phyloP scores from a whole-genome alignment of 2,888 invertebrate species.

The Empis livida region DNA sequence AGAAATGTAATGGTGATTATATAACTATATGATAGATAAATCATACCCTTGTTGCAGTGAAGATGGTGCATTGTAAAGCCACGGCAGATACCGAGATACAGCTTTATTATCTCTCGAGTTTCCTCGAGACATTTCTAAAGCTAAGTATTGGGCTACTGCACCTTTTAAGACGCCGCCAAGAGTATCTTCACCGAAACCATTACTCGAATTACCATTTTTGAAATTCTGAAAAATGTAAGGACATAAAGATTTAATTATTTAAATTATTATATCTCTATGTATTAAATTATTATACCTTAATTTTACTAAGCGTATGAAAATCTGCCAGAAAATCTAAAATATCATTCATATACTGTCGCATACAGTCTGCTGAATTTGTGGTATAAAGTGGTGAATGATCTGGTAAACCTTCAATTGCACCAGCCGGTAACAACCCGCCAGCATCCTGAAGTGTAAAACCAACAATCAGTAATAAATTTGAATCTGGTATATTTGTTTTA shows the following conservation, averaged over 20 bases:
- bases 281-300: conserved; percentile 69
- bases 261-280: background rate
- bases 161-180: conserved; percentile 93
- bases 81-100: conserved; percentile 71
- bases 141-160: conserved; percentile 84
- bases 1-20: conserved; percentile 12
- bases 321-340: conserved; percentile 91
- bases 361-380: conserved; percentile 87
- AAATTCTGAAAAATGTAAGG: background rate
- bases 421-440: conserved; percentile 77
- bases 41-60: conserved; percentile 66
- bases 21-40: background rate
- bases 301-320: conserved; percentile 89
- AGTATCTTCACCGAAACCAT: conserved; percentile 85
- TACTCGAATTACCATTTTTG: conserved; percentile 31
- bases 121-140: conserved; percentile 84
- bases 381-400: conserved; percentile 38
- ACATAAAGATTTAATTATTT: too few relatives aligned
- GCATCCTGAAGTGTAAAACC: conserved; percentile 81
- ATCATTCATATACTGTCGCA: conserved; percentile 83
- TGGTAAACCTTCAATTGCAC: conserved; percentile 48
- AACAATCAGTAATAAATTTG: conserved; percentile 83
- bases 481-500: conserved; percentile 87
- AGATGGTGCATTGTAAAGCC: conserved; percentile 75
- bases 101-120: conserved; percentile 73